phyloP scores from a whole-genome alignment of 2,797 vertebrate genomes.

The Cuculus canorus region DNA sequence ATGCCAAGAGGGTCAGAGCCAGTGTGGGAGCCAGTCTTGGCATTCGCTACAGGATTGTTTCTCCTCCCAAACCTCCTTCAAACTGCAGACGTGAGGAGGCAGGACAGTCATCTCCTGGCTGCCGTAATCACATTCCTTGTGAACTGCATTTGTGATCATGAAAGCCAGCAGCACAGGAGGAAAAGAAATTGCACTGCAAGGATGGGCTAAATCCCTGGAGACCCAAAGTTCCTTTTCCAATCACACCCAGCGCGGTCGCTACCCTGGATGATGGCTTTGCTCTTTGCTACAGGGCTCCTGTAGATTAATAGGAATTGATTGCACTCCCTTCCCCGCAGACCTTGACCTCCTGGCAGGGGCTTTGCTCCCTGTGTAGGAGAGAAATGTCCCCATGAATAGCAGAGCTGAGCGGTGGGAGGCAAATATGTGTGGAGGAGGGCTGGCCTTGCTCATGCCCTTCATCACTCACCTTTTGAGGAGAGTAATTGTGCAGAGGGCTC shows the following conservation, averaged over 20 bases:
- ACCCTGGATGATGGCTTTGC: background rate
- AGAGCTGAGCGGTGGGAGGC: background rate
- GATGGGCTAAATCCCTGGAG: background rate
- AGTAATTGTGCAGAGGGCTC: background rate
- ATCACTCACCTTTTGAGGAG: background rate
- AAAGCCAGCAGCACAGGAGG: background rate
- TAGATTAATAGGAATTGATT: background rate
- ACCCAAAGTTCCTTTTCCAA: background rate
- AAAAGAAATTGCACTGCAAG: background rate
- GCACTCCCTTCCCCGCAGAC: background rate
- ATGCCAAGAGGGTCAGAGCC: background rate
- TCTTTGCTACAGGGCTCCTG: background rate
- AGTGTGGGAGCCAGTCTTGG: background rate
- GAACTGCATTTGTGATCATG: rapidly evolving
- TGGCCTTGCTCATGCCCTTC: background rate
- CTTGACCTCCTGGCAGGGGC: background rate
- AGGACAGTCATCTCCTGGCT: background rate
- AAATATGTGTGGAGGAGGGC: background rate
- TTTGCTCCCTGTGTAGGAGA: background rate
- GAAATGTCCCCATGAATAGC: background rate
- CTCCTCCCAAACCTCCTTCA: background rate
- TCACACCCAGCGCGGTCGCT: rapidly evolving
- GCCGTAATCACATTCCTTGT: background rate
- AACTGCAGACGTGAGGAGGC: background rate
- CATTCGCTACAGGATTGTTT: background rate